Evolutionary conservation across 2,888 invertebrate species (phyloP), one percentile per base, ranked within the genome.

Genomic region (Synanthedon andrenaeformis): DNA sequence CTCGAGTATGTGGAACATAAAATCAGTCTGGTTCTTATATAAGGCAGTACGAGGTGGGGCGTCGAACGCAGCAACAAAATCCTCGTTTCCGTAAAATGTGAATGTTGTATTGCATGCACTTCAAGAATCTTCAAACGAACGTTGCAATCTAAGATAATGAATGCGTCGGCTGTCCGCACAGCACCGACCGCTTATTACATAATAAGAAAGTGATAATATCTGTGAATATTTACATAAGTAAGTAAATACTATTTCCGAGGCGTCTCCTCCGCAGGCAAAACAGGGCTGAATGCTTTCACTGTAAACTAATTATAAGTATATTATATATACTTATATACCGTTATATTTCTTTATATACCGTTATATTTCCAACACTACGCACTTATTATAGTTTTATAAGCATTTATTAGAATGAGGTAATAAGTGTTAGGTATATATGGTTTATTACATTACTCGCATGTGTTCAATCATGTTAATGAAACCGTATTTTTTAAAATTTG

Each of bases 191-290:
- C 57, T 54, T 54, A 59, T 79, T 74, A 70, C 60, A 62, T 71
- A 78, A 80, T 58, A 73, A 65, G 76, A 80, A 80, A 80, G 79
- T 72, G 70, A 72, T 74, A 71, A 65, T 63, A 59, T 62, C 58
- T 58, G 58, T 63, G 64, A 67, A 68, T 69, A 70, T 68, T 69
- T 58, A 67, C 70, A 71, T 74, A 72, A 69, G 70, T 69, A 72
- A 73, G 73, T 69, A 66, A 61, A 70, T 62, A 60, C 66, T 60
- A 61, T 64, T 68, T 56, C 54, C 45, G 49, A 52, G 56, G 42
- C 14, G 48, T 57, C 62, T 53, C 54, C 62, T 52, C 54, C 53
- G 55, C 60, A 67, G 63, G 62, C 62, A 60, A 61, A 62, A 57
- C 52, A 58, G 55, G 56, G 60, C 57, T 56, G 57, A 58, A 57